These are phyloP conservation scores for Parazoanthus swiftii DNA, from an alignment of 92 coral and sea anemone genomes.

Conservation along the genomic window DNA sequence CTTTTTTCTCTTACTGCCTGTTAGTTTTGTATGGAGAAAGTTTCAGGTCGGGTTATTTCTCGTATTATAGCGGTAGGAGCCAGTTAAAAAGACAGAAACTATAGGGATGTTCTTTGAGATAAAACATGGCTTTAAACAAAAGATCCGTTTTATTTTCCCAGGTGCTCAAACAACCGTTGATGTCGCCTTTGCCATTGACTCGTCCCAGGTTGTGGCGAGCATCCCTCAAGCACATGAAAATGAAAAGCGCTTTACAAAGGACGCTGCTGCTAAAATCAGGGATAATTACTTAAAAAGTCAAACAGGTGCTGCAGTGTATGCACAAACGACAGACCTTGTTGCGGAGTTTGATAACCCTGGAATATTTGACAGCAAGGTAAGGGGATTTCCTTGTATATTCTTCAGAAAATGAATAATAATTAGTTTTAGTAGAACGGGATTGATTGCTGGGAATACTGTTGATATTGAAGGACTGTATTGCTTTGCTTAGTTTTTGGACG, in stretches of 20 bases:
- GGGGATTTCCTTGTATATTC: neutral
- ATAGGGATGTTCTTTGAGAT: no score
- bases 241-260: constrained; percentile 7
- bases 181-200: constrained; percentile 3
- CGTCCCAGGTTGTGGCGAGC: neutral
- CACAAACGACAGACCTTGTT: neutral
- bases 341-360: neutral
- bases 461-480: no score
- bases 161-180: neutral
- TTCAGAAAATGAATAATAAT: neutral
- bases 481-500: no score
- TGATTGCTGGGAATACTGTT: no score
- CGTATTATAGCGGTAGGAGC: no score
- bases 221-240: neutral
- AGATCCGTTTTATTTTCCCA: neutral
- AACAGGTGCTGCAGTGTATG: neutral
- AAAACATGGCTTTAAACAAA: neutral
- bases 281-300: neutral
- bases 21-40: no score
- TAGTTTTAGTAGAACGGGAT: no score
- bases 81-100: no score
- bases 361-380: neutral
- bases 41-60: no score
- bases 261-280: neutral
- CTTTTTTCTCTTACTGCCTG: no score